Evolutionary conservation across 2,888 invertebrate genomes (phyloP).

Genomic region (Caenorhabditis auriculariae): DNA sequence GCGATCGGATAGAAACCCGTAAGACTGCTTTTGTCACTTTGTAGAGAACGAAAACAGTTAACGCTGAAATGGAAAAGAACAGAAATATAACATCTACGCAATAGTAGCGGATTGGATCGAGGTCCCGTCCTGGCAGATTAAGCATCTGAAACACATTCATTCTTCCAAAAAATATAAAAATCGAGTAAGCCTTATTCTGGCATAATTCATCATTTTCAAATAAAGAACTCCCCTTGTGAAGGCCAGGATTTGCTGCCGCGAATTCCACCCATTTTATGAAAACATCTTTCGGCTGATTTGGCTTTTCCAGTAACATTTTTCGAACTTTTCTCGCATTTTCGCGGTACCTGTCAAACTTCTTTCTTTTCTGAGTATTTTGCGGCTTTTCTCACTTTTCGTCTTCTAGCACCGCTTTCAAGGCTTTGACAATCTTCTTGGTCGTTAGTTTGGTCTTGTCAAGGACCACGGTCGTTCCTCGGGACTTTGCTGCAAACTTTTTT

Average conservation of each 20-base stretch:
- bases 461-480: conserved; percentile 20
- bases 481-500: conserved; percentile 5
- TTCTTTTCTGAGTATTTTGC: background rate
- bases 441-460: conserved; percentile 17
- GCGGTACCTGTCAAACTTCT: conserved; percentile 5
- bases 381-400: conserved; percentile 6
- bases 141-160: background rate
- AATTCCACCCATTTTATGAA: conserved; percentile 33
- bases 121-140: conserved; percentile 4
- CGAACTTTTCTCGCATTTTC: background rate
- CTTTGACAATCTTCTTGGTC: conserved; percentile 6
- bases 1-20: background rate
- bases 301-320: conserved; percentile 5
- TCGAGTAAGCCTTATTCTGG: background rate
- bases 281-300: conserved; percentile 6
- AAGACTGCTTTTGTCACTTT: background rate
- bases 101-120: conserved; percentile 18
- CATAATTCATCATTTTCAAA: no score
- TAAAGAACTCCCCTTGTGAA: background rate
- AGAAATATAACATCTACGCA: conserved; percentile 12
- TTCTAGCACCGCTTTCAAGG: conserved; percentile 13
- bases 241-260: conserved; percentile 15
- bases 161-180: conserved; percentile 1
- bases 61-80: background rate
- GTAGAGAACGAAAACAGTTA: conserved; percentile 3